Conservation (phyloP, 2,113 vertebrate species). For the Athene cunicularia region DNA sequence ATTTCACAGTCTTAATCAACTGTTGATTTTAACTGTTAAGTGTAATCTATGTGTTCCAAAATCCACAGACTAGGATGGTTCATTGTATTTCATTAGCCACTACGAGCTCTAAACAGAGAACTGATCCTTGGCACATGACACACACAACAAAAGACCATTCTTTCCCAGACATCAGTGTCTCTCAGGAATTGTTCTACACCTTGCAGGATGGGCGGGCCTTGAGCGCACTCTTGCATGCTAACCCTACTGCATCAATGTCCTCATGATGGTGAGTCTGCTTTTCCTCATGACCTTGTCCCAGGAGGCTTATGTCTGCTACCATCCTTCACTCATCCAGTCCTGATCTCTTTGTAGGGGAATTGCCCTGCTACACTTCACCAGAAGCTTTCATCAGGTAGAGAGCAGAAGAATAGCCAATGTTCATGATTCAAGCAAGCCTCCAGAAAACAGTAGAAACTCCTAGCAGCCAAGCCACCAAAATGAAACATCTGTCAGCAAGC, state of each 20-base stretch:
- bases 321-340: background rate
- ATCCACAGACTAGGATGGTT: background rate
- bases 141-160: accelerated
- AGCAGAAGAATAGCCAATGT: background rate
- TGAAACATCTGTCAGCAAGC: background rate
- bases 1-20: background rate
- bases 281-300: background rate
- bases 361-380: background rate
- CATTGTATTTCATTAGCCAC: background rate
- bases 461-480: background rate
- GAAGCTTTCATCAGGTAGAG: background rate
- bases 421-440: background rate
- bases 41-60: background rate
- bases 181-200: background rate
- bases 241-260: accelerated
- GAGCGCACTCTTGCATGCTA: background rate
- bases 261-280: background rate
- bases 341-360: background rate
- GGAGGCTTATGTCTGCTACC: background rate
- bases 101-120: background rate
- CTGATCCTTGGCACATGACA: background rate
- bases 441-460: background rate
- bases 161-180: accelerated
- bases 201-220: background rate
- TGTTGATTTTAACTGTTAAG: background rate